Base-by-base conservation (phyloP, 2,888 invertebrate species). In the Cephus pulcher region DNA sequence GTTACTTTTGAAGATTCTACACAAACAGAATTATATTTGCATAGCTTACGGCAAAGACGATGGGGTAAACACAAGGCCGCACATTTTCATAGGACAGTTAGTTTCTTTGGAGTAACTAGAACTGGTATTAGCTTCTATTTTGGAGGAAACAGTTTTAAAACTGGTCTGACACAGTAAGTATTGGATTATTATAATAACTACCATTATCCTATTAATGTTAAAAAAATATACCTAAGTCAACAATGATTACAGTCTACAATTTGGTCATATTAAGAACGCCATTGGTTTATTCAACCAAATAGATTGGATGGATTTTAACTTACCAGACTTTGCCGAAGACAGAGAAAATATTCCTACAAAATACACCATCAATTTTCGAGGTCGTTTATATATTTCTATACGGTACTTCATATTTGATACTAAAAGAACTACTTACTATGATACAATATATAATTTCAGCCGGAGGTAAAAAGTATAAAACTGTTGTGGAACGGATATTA, bases 71-170 rank as follows among this genome's bases (percentile, higher is more conserved):
- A 88, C 83, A 83, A 86, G 79, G 88, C 81, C 83, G 80, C 85
- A 77, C 86, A 83, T 85, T 79, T 92, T 88, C 85, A 87, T 79
- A 75, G 88, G 79, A 86, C 91, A 1, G 85, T 93, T 11, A 86
- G 88, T 0, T 78, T 94, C 6, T 90, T 90, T 0, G 93, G 92
- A 0, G 82, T 90, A 0, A 92, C 93, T 4, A 89, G 89, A 73
- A 93, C 94, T 82, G 95, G 96, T 1, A 93, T 93, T 0, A 90
- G 93, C 12, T 93, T 94, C 74, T 92, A 93, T 80, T 87, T 95
- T 4, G 92, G 93, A 12, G 93, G 93, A 1, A 89, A 93, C 76
- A 93, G 93, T 11, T 93, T 93, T 78, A 93, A 92, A 75, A 91
- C 88, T 4, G 92, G 92, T 30, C 90, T 94, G 80, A 93, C 94